These are phyloP conservation scores for Caenorhabditis remanei DNA, from an alignment of 1,140 invertebrate species.

Conservation along the genomic window DNA sequence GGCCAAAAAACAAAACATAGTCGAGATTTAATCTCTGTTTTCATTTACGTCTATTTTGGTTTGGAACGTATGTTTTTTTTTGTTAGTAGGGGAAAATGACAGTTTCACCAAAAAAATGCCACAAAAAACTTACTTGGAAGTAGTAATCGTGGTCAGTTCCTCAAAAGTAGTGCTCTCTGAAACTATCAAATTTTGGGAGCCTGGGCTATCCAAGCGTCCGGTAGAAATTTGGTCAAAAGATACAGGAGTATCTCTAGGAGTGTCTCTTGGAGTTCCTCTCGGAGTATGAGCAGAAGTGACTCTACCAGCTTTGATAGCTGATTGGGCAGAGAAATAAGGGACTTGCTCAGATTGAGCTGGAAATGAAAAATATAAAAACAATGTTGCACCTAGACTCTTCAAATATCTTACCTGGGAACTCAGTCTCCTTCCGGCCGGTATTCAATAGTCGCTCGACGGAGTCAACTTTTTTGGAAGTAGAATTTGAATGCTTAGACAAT, in stretches of 20 bases:
- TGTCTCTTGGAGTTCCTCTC: background rate
- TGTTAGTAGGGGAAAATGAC: no score
- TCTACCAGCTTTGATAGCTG: background rate
- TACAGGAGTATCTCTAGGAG: slow-evolving; percentile 22
- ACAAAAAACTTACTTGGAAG: slow-evolving; percentile 56
- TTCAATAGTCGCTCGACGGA: slow-evolving; percentile 34
- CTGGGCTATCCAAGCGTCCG: background rate
- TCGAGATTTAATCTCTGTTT: slow-evolving; percentile 33
- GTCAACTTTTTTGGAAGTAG: slow-evolving; percentile 18
- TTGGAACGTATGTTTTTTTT: no score
- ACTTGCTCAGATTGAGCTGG: slow-evolving; percentile 10
- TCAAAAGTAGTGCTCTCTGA: slow-evolving; percentile 58
- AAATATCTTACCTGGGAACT: slow-evolving; percentile 21
- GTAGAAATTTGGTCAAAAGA: slow-evolving; percentile 4
- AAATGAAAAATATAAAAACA: background rate
- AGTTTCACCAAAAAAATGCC: no score
- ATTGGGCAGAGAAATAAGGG: slow-evolving; percentile 7
- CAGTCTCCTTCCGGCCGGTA: slow-evolving; percentile 15
- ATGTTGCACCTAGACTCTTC: background rate
- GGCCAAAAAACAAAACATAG: background rate
- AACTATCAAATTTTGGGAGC: slow-evolving; percentile 30
- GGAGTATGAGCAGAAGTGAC: background rate
- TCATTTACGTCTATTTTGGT: background rate
- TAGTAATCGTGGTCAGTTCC: slow-evolving; percentile 55
- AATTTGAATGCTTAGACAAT: slow-evolving; percentile 22